A percentile compares a stretch with the other conserved stretches of the same genome.
Conservation (phyloP, 2,113 vertebrate species). For the Pan paniscus region DNA sequence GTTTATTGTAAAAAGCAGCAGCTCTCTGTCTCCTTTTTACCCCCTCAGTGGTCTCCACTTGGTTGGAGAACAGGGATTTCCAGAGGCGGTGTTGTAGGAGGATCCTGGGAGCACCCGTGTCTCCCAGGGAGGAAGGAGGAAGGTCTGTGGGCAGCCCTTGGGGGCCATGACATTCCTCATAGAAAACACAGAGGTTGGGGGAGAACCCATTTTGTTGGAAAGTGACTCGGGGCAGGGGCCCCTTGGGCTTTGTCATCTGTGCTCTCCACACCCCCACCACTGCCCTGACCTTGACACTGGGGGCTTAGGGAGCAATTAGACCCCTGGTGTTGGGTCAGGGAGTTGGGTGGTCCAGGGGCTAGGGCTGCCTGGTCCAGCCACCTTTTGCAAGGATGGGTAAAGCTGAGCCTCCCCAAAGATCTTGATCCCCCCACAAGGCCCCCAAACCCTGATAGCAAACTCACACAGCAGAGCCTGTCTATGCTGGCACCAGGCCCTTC, state of each 20-base stretch:
- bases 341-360: background rate
- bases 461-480: too few relatives aligned
- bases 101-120: too few relatives aligned
- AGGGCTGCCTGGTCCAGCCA: background rate
- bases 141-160: too few relatives aligned
- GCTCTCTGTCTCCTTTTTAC: too few relatives aligned
- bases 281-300: background rate
- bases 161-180: background rate
- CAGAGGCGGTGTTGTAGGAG: too few relatives aligned
- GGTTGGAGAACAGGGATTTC: too few relatives aligned
- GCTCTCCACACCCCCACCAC: too few relatives aligned
- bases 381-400: background rate
- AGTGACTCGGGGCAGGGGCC: background rate
- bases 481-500: fast-evolving
- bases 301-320: background rate
- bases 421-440: background rate
- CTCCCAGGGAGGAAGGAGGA: too few relatives aligned
- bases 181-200: background rate
- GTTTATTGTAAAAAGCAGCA: too few relatives aligned
- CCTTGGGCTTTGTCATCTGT: background rate
- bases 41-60: too few relatives aligned
- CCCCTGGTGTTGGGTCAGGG: background rate
- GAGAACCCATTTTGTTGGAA: background rate
- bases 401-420: background rate
- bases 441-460: background rate